Conservation (phyloP, 2,797 vertebrate species). For the Lacerta bilineata region DNA sequence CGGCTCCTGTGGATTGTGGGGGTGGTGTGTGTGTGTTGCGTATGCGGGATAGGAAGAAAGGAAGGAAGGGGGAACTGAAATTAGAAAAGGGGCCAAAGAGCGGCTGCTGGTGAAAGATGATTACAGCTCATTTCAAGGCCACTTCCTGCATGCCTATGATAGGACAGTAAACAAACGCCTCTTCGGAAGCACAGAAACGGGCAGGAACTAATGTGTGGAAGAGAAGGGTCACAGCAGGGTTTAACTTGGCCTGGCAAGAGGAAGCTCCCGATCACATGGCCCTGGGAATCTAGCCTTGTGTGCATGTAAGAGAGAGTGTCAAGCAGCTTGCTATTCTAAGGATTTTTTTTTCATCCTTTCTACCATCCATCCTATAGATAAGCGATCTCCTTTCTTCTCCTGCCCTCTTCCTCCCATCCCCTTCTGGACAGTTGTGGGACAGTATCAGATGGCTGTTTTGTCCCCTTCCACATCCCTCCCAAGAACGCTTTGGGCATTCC, state of each 20-base stretch:
- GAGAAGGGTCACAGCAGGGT: slow-evolving; percentile 70
- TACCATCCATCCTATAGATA: slow-evolving; percentile 53
- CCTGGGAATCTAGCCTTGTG: slow-evolving; percentile 71
- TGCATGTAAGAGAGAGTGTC: slow-evolving; percentile 47
- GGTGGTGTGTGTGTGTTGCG: slow-evolving; percentile 30
- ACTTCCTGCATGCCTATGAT: slow-evolving; percentile 78
- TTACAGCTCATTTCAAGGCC: slow-evolving; percentile 78
- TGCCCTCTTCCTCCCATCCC: slow-evolving; percentile 31
- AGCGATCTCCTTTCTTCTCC: slow-evolving; percentile 43
- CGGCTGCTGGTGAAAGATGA: slow-evolving; percentile 81
- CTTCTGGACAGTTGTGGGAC: slow-evolving; percentile 58
- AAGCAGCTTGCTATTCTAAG: slow-evolving; percentile 64
- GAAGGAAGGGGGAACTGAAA: slow-evolving; percentile 68
- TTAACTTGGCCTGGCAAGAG: slow-evolving; percentile 64
- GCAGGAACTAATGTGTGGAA: slow-evolving; percentile 72
- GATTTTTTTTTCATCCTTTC: slow-evolving; percentile 62
- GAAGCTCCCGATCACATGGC: slow-evolving; percentile 72
- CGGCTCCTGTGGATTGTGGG: neutral
- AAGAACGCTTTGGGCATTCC: slow-evolving; percentile 53
- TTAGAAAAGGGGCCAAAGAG: slow-evolving; percentile 80
- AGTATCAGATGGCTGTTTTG: slow-evolving; percentile 55
- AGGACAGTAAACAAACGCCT: slow-evolving; percentile 80
- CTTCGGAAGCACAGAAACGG: slow-evolving; percentile 67
- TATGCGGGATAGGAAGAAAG: slow-evolving; percentile 10
- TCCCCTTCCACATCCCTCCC: slow-evolving; percentile 51